Evolutionary conservation across 1,140 invertebrate species (phyloP).

Genomic region (Holotrichia oblita): DNA sequence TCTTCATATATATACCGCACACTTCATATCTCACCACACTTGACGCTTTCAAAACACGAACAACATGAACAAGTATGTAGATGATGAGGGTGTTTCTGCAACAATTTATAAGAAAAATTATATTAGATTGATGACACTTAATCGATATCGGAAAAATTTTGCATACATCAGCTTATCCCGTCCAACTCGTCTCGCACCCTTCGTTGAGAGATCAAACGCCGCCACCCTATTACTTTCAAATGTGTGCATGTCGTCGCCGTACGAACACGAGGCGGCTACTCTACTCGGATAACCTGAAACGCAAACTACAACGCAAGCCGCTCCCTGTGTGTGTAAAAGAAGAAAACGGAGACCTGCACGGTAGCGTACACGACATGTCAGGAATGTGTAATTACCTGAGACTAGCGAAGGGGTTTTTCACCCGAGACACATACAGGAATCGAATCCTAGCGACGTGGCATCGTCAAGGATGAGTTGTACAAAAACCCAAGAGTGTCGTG

Average conservation of each 20-base stretch:
- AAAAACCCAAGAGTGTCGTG: too few relatives aligned
- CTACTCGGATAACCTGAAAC: not conserved
- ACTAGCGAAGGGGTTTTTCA: too few relatives aligned
- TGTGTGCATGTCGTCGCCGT: too few relatives aligned
- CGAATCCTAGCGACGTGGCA: too few relatives aligned
- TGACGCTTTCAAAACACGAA: not conserved
- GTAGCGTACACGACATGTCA: not conserved
- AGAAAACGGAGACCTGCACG: too few relatives aligned
- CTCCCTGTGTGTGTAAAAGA: too few relatives aligned
- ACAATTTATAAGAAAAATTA: slow-evolving; percentile 3
- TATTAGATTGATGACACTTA: not conserved
- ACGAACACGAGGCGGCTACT: too few relatives aligned
- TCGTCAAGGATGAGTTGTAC: too few relatives aligned
- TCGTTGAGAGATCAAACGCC: too few relatives aligned
- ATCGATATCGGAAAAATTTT: slow-evolving; percentile 6
- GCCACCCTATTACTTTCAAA: too few relatives aligned
- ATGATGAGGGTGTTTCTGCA: not conserved
- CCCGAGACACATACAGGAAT: slow-evolving; percentile 23
- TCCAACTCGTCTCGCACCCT: not conserved
- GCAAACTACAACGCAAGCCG: not conserved
- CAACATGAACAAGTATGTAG: not conserved
- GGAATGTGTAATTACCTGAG: slow-evolving; percentile 32
- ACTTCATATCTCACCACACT: not conserved
- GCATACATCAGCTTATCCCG: not conserved
- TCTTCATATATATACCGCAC: not conserved